Percentiles rank a stretch among this genome's conserved stretches.
These are phyloP conservation scores for Mirounga angustirostris DNA, from an alignment of 2,113 vertebrate species.

Conservation along the genomic window DNA sequence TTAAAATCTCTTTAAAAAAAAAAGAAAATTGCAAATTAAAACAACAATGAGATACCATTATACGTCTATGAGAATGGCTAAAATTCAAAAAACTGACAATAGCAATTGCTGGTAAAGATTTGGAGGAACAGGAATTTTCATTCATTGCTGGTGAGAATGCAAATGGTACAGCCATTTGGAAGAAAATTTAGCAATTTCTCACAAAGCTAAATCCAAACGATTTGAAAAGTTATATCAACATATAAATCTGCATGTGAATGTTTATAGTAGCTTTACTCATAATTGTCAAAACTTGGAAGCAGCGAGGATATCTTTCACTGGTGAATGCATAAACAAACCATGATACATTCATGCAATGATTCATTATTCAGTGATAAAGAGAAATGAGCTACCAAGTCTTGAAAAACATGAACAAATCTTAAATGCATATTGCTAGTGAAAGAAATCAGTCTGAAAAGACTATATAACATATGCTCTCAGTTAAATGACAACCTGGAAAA, in stretches of 20 bases:
- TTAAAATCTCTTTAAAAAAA: not conserved
- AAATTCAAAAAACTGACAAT: not conserved
- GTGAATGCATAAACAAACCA: not conserved
- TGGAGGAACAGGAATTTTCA: not conserved
- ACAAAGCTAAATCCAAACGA: not conserved
- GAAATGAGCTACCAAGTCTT: not conserved
- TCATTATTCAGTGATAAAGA: not conserved
- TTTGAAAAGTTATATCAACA: not conserved
- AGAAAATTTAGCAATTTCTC: not conserved
- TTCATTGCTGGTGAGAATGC: not conserved
- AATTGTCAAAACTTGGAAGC: not conserved
- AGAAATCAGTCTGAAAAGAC: not conserved
- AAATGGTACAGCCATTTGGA: not conserved
- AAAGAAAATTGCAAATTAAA: not conserved
- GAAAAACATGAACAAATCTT: not conserved
- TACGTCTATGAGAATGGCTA: not conserved
- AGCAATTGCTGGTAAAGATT: not conserved
- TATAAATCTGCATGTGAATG: not conserved
- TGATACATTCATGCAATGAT: not conserved
- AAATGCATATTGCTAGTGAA: not conserved
- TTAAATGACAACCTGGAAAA: not conserved
- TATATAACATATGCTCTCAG: not conserved
- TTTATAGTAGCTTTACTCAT: constrained; percentile 1
- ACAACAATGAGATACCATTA: not conserved
- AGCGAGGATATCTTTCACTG: not conserved